These are phyloP conservation scores for Whitmania pigra DNA, from an alignment of 1,140 invertebrate genomes.

Conservation along the genomic window DNA sequence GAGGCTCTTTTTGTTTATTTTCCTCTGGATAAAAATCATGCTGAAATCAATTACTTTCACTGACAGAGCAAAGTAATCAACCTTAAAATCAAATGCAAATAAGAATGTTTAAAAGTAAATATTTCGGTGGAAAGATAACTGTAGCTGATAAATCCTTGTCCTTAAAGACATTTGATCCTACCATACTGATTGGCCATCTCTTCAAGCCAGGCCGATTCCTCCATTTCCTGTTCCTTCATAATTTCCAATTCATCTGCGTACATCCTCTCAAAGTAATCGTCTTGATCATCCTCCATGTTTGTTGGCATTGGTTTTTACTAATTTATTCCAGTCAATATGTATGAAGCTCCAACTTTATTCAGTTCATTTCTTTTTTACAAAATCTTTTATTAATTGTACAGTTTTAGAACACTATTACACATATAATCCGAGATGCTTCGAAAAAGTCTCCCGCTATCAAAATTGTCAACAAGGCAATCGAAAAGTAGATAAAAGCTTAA, in stretches of 20 bases:
- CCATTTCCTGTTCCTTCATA: conserved; percentile 25
- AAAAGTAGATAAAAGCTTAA: no score
- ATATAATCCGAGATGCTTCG: no score
- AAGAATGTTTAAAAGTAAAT: not conserved
- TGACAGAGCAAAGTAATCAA: not conserved
- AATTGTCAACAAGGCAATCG: no score
- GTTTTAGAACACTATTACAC: no score
- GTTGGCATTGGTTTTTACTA: not conserved
- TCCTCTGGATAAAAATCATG: conserved; percentile 13
- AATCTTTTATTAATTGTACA: no score
- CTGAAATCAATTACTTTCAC: not conserved
- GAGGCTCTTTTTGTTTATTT: conserved; percentile 20
- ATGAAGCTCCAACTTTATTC: not conserved
- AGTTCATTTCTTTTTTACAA: not conserved
- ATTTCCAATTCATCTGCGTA: conserved; percentile 32
- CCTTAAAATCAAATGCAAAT: not conserved
- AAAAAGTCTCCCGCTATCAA: no score
- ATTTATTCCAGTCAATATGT: no score
- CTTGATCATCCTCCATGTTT: conserved; percentile 8
- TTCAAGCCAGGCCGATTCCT: not conserved
- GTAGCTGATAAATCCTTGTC: not conserved
- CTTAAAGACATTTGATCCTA: not conserved
- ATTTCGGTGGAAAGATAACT: not conserved
- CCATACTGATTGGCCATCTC: not conserved
- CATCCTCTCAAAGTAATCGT: conserved; percentile 28